Evolutionary conservation across 2,113 vertebrate species (phyloP).

Genomic region (Petroica traversi): DNA sequence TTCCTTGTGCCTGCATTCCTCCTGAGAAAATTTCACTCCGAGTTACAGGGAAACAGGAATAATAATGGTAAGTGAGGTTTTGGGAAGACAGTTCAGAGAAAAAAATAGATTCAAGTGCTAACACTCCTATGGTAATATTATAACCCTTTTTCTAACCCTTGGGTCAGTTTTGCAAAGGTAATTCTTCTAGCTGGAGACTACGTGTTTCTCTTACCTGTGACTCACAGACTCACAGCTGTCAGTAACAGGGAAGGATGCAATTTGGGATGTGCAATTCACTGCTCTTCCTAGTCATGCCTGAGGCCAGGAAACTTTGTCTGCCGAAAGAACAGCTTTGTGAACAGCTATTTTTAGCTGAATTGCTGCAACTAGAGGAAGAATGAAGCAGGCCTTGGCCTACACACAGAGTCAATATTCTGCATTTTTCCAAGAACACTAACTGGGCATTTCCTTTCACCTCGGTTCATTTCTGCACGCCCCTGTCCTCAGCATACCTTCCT

Average conservation of each 20-base stretch:
- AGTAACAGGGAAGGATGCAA: neutral
- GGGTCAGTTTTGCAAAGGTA: neutral
- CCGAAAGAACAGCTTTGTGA: neutral
- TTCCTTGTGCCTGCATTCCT: neutral
- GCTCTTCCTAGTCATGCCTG: neutral
- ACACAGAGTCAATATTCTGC: neutral
- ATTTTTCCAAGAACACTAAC: neutral
- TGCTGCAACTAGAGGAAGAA: neutral
- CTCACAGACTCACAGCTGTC: neutral
- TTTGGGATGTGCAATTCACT: neutral
- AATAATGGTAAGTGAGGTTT: neutral
- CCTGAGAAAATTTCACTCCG: neutral
- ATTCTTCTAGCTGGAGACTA: neutral
- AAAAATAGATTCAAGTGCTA: neutral
- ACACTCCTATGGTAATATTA: neutral
- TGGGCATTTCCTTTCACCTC: neutral
- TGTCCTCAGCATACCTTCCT: neutral
- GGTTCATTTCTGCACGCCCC: neutral
- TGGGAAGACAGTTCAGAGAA: neutral
- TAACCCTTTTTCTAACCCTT: neutral
- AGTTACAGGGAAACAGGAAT: neutral
- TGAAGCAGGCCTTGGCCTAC: neutral
- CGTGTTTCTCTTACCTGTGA: neutral
- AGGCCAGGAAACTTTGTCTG: neutral
- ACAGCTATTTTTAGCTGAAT: slow-evolving; percentile 10